A percentile compares a stretch with the other conserved stretches of the same genome.
These are phyloP conservation scores for Vicugna pacos DNA, from an alignment of 2,113 vertebrate genomes.

Conservation along the genomic window DNA sequence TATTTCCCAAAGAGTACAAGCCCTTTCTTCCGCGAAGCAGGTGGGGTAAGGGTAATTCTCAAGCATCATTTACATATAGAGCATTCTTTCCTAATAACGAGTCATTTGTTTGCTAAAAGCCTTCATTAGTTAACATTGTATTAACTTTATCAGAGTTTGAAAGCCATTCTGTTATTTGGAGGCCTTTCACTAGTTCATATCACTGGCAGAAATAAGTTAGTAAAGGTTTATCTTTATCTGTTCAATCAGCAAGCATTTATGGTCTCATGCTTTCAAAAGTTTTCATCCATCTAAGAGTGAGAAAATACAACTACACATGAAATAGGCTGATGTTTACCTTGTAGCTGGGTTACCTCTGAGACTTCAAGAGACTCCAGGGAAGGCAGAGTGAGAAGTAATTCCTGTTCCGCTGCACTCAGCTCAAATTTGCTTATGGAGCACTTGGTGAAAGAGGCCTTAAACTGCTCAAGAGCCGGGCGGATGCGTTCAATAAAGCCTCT, in stretches of 20 bases:
- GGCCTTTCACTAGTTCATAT: not conserved
- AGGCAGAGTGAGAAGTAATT: slow-evolving; percentile 77
- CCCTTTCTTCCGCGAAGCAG: not conserved
- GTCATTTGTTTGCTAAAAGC: not conserved
- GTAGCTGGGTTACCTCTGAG: not conserved
- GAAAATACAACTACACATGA: not conserved
- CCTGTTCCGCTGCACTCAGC: slow-evolving; percentile 63
- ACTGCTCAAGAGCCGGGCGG: slow-evolving; percentile 62
- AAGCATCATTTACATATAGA: not conserved
- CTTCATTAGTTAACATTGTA: not conserved
- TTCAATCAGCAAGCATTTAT: not conserved
- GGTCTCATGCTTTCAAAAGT: not conserved
- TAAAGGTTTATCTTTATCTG: not conserved
- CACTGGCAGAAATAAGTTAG: not conserved
- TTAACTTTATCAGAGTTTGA: not conserved
- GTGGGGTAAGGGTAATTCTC: not conserved
- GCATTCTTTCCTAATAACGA: slow-evolving; percentile 2
- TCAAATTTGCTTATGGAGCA: not conserved
- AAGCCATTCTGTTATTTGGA: not conserved
- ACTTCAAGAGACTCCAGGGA: slow-evolving; percentile 72
- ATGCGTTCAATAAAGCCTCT: slow-evolving; percentile 66
- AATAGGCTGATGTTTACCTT: slow-evolving; percentile 24
- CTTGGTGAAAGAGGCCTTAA: slow-evolving; percentile 65
- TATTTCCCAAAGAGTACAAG: not conserved
- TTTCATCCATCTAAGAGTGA: not conserved